A percentile compares a stretch with the other conserved stretches of the same genome.
phyloP scores from a whole-genome alignment of 2,888 invertebrate genomes.

The Griposia aprilina region DNA sequence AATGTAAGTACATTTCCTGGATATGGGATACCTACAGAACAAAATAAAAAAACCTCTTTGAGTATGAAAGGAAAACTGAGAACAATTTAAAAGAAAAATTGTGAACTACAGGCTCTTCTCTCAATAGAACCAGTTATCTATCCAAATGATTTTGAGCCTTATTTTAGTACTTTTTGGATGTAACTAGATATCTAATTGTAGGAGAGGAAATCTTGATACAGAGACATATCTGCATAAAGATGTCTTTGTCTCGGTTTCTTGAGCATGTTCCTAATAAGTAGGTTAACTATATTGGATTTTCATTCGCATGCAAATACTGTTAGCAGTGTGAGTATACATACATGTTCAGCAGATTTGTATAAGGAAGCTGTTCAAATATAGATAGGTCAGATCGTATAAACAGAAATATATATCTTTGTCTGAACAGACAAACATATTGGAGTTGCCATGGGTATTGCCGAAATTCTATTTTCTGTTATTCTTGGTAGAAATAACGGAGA shows the following conservation, averaged over 20 bases:
- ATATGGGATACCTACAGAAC: constrained; percentile 47
- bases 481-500: constrained; percentile 35
- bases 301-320: constrained; percentile 63
- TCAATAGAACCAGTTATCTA: constrained; percentile 15
- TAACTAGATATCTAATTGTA: background rate
- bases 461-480: constrained; percentile 50
- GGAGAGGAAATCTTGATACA: constrained; percentile 21
- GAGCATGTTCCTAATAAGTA: constrained; percentile 53
- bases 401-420: constrained; percentile 1
- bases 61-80: constrained; percentile 44
- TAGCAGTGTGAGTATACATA: constrained; percentile 34
- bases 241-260: constrained; percentile 49
- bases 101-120: constrained; percentile 26
- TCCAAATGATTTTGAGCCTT: constrained; percentile 34
- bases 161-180: constrained; percentile 2
- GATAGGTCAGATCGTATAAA: constrained; percentile 54
- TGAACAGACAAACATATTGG: constrained; percentile 49
- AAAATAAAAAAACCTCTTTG: constrained; percentile 59
- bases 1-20: constrained; percentile 34
- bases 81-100: constrained; percentile 59
- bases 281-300: constrained; percentile 65
- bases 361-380: constrained; percentile 64
- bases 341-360: constrained; percentile 56
- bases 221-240: constrained; percentile 19
- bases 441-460: constrained; percentile 30